These are phyloP conservation scores for Plestiodon gilberti DNA, from an alignment of 2,113 vertebrate genomes.

Conservation along the genomic window DNA sequence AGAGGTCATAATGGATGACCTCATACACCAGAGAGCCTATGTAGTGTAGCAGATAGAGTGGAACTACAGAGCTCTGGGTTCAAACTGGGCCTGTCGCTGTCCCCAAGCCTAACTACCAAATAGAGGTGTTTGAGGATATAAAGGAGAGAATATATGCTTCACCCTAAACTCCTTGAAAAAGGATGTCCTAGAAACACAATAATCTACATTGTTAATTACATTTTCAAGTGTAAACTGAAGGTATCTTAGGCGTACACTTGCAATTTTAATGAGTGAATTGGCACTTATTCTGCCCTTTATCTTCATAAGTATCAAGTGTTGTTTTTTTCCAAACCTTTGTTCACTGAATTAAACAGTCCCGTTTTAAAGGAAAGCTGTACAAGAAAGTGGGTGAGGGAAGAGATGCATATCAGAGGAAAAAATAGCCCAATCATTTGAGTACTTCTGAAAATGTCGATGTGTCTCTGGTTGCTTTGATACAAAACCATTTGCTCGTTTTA, in stretches of 20 bases:
- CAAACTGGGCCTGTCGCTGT: too few species aligned
- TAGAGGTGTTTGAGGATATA: too few species aligned
- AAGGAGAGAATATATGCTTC: background rate
- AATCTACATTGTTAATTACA: background rate
- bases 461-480: slow-evolving; percentile 8
- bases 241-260: background rate
- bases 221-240: background rate
- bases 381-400: background rate
- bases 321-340: background rate
- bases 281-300: accelerated
- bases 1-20: too few species aligned
- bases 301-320: background rate
- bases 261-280: background rate
- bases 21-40: too few species aligned
- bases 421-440: slow-evolving; percentile 2
- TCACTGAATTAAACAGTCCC: background rate
- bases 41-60: too few species aligned
- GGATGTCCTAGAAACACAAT: background rate
- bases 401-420: slow-evolving; percentile 20
- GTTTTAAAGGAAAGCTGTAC: slow-evolving; percentile 10
- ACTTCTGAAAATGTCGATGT: slow-evolving; percentile 38
- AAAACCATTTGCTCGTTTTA: slow-evolving; percentile 20
- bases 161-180: background rate
- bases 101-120: too few species aligned
- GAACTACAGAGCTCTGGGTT: too few species aligned